Evolutionary conservation across 2,888 invertebrate genomes (phyloP), one percentile per base, ranked within the genome.

Genomic region (Agrenia bidenticulata): DNA sequence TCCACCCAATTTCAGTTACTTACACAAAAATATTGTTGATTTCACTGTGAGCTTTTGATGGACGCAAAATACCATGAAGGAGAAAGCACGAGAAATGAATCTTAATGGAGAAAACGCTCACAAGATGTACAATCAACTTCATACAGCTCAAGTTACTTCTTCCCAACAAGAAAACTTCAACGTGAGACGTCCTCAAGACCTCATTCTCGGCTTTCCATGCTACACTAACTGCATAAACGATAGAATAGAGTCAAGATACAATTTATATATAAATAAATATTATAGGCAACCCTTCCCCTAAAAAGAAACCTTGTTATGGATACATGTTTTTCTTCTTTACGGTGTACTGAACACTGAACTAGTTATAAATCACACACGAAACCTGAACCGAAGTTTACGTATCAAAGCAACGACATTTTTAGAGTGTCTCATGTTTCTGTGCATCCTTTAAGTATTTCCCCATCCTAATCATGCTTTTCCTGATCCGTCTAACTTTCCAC

Each of bases 341-440:
- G 19, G 9, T 45, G 15, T 32, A 11, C 32, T 32, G n/a, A 11
- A 39, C 7, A 7, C 15, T 15, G n/a, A 45, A 19, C 45, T 45
- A 45, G 45, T n/a, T 15, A n/a, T 45, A 45, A 45, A 45, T 45
- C 45, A 45, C 45, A 45, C 45, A 45, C 45, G 45, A 45, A 45
- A 45, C 45, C 45, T 45, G 45, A 45, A 45, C 2, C 45, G n/a
- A 45, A 45, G 45, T 45, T 45, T 45, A 19, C 45, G 45, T 45
- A 45, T 45, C 45, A 45, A 45, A 19, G 19, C 45, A 32, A 32
- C 32, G 11, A 32, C 32, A 32, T 32, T 32, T 32, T 32, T 32
- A 32, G 32, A 32, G 32, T 32, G 32, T 32, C 32, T 32, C 32
- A 11, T 32, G 32, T 32, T 32, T 32, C 32, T 32, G 32, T 32